These are phyloP conservation scores for Mastomys natalensis DNA, from an alignment of 2,113 vertebrate genomes.

Conservation along the genomic window DNA sequence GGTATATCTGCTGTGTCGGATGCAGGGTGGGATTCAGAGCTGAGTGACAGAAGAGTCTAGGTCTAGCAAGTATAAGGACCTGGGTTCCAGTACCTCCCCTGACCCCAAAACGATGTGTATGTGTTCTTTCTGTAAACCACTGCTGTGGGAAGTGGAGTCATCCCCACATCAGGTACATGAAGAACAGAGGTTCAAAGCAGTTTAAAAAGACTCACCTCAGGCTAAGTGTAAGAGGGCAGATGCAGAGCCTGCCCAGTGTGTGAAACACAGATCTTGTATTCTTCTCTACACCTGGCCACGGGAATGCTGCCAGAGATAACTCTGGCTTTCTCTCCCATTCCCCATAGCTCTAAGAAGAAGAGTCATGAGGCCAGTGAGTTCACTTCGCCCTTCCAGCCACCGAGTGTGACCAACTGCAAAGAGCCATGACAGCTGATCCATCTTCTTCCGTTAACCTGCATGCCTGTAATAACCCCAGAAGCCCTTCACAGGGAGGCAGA, in stretches of 20 bases:
- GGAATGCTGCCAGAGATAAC: not conserved
- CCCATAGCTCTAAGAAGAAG: not conserved
- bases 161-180: not conserved
- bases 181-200: constrained; percentile 19
- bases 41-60: too few relatives aligned
- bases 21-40: not conserved
- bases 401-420: not conserved
- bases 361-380: not conserved
- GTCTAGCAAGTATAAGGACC: not conserved
- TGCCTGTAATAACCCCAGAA: not conserved
- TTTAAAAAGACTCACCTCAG: not conserved
- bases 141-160: not conserved
- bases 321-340: not conserved
- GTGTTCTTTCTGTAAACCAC: constrained; percentile 11
- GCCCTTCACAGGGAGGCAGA: not conserved
- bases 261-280: not conserved
- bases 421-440: not conserved
- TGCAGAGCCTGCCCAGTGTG: not conserved
- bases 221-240: not conserved
- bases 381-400: not conserved
- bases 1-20: not conserved
- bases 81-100: not conserved
- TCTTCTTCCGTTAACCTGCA: not conserved
- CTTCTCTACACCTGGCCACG: not conserved
- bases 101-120: not conserved